Percentiles rank a stretch among this genome's conserved stretches.
Conservation (phyloP, 1,140 invertebrate genomes). For the Leguminivora glycinivorella region DNA sequence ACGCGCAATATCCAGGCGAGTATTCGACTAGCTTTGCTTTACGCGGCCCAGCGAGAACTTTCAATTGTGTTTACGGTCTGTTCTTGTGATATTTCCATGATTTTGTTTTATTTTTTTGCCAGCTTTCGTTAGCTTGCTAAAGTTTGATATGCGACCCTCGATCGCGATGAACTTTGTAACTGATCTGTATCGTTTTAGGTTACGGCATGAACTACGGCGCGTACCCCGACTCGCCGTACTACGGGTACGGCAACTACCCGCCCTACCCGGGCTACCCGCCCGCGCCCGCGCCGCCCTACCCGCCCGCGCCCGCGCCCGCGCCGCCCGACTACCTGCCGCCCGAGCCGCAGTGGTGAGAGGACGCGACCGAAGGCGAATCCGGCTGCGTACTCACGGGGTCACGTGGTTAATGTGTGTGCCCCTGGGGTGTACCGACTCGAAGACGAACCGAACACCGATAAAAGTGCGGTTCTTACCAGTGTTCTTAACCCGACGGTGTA, state of each 20-base stretch:
- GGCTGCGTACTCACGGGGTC: too few relatives aligned
- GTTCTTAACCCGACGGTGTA: background rate
- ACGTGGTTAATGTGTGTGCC: too few relatives aligned
- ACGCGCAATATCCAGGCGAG: slow-evolving; percentile 70
- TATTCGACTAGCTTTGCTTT: slow-evolving; percentile 38
- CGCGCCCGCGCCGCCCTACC: slow-evolving; percentile 54
- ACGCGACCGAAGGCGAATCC: too few relatives aligned
- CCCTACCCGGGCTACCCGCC: slow-evolving; percentile 57
- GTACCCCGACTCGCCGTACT: slow-evolving; percentile 65
- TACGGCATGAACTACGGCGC: slow-evolving; percentile 69
- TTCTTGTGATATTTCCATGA: too few relatives aligned
- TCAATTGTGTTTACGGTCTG: too few relatives aligned
- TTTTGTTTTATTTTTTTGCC: too few relatives aligned
- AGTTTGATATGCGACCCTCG: too few relatives aligned
- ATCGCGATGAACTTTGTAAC: background rate
- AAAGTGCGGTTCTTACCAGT: background rate
- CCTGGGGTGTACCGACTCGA: too few relatives aligned
- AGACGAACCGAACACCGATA: too few relatives aligned
- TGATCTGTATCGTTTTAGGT: slow-evolving; percentile 45
- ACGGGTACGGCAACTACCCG: slow-evolving; percentile 76
- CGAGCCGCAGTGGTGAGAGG: slow-evolving; percentile 76
- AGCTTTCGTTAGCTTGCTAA: too few relatives aligned
- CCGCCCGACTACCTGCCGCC: slow-evolving; percentile 77
- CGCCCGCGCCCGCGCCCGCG: slow-evolving; percentile 65
- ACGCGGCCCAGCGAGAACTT: too few relatives aligned